Percentiles rank a stretch among this genome's conserved stretches.
Conservation (phyloP, 2,797 vertebrate species). For the Champsocephalus esox region DNA sequence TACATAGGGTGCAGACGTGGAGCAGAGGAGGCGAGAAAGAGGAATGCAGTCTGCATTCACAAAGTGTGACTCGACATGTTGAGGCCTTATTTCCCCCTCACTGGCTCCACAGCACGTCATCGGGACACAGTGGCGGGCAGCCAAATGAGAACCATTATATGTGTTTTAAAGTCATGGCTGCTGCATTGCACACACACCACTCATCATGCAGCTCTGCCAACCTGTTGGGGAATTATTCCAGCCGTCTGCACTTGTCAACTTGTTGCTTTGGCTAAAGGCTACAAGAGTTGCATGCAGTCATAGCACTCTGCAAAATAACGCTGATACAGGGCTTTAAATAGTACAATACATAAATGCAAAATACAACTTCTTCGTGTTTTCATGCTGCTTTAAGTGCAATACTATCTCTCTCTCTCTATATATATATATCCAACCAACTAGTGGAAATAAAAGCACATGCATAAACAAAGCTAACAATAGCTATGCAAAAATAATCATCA, state of each 20-base stretch:
- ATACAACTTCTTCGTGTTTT: background rate
- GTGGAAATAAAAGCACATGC: background rate
- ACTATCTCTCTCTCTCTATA: too few relatives aligned
- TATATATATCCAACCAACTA: background rate
- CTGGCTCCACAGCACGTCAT: slow-evolving; percentile 53
- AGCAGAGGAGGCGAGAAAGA: slow-evolving; percentile 41
- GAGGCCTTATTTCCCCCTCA: slow-evolving; percentile 44
- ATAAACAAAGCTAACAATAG: slow-evolving; percentile 8
- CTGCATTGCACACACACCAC: slow-evolving; percentile 28
- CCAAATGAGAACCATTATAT: slow-evolving; percentile 61
- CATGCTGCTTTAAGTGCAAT: background rate
- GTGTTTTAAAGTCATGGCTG: slow-evolving; percentile 36
- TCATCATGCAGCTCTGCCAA: slow-evolving; percentile 43
- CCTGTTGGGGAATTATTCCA: slow-evolving; percentile 55
- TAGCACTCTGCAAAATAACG: background rate
- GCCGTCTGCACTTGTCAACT: slow-evolving; percentile 65
- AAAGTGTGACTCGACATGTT: slow-evolving; percentile 78
- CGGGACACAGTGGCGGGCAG: slow-evolving; percentile 59
- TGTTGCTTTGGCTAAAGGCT: slow-evolving; percentile 68
- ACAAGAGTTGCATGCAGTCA: background rate
- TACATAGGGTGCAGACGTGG: slow-evolving; percentile 73
- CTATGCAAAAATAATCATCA: slow-evolving; percentile 14
- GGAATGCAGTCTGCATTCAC: slow-evolving; percentile 69
- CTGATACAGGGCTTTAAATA: background rate
- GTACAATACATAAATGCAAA: background rate